Base-by-base conservation (phyloP, 2,113 vertebrate species). In the Acinonyx jubatus region DNA sequence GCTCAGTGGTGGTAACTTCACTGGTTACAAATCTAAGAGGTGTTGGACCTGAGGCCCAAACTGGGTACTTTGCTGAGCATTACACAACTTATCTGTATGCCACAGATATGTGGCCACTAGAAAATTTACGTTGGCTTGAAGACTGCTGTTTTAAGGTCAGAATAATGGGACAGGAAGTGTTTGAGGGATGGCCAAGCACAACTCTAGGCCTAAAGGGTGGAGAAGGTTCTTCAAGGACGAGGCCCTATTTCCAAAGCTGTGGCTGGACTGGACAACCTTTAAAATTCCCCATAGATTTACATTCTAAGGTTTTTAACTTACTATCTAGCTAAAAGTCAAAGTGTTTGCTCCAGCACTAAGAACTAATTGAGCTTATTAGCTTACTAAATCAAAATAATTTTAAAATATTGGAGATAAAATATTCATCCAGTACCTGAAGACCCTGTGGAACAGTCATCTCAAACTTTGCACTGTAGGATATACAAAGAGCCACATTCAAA, bases 321-420 rank as follows among this genome's bases (percentile, higher is more conserved):
- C 36, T 89, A 41, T 89, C 29, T 31, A 73, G n/a, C 33, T 69
- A 94, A 94, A 90, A 82, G 19, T n/a, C 93, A 89, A 71, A 84
- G 33, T n/a, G 57, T 45, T 91, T 33, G 19, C 9, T 82, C 50
- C 7, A 73, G 61, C 50, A 57, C 27, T 33, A 33, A 55, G 33
- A 81, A 48, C 19, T 66, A 93, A 89, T 15, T 73, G 71, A 84
- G 12, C 16, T 93, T 25, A 29, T 80, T 68, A 74, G 45, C 33
- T 93, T 48, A 87, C 21, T 63, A 79, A 82, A 84, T 81, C 33
- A 80, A 66, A n/a, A 29, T n/a, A 41, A 93, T 81, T 73, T 68
- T 6, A 69, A 68, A 68, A 85, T 94, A n/a, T 38, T 69, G 33
- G 31, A 36, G 19, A 74, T 82, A 48, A 69, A 90, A 41, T 45